These are phyloP conservation scores for Thera obeliscata DNA, from an alignment of 2,888 invertebrate genomes.

Conservation along the genomic window DNA sequence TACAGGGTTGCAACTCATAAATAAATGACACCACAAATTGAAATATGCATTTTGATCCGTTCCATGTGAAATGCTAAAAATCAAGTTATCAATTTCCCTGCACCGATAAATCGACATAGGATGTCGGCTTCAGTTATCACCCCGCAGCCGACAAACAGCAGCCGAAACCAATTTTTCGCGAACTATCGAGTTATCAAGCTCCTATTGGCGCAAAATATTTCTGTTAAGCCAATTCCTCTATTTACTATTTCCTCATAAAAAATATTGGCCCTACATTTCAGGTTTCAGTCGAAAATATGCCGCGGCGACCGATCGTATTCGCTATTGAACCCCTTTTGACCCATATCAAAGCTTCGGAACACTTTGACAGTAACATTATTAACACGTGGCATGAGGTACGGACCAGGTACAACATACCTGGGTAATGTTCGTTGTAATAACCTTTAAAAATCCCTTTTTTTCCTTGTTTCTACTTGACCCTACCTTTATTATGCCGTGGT, in stretches of 20 bases:
- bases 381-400: constrained; percentile 63
- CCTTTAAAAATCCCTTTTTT: constrained; percentile 60
- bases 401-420: constrained; percentile 51
- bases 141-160: constrained; percentile 32
- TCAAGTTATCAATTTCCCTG: constrained; percentile 34
- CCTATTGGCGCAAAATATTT: constrained; percentile 45
- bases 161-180: constrained; percentile 36
- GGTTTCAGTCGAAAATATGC: constrained; percentile 60
- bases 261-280: constrained; percentile 58
- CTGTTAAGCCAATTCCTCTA: constrained; percentile 49
- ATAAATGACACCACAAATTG: constrained; percentile 16
- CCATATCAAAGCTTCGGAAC: constrained; percentile 67
- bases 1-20: not conserved
- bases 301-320: constrained; percentile 51
- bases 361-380: constrained; percentile 76
- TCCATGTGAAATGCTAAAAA: constrained; percentile 28
- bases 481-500: constrained; percentile 37
- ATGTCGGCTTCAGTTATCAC: constrained; percentile 31
- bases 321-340: constrained; percentile 70
- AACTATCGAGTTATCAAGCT: constrained; percentile 45
- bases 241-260: constrained; percentile 56
- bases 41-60: constrained; percentile 18
- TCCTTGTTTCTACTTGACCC: constrained; percentile 50
- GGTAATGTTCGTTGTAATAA: constrained; percentile 58
- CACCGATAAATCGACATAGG: constrained; percentile 38